Evolutionary conservation across 2,113 vertebrate species (phyloP).

Genomic region (Hipposideros armiger): DNA sequence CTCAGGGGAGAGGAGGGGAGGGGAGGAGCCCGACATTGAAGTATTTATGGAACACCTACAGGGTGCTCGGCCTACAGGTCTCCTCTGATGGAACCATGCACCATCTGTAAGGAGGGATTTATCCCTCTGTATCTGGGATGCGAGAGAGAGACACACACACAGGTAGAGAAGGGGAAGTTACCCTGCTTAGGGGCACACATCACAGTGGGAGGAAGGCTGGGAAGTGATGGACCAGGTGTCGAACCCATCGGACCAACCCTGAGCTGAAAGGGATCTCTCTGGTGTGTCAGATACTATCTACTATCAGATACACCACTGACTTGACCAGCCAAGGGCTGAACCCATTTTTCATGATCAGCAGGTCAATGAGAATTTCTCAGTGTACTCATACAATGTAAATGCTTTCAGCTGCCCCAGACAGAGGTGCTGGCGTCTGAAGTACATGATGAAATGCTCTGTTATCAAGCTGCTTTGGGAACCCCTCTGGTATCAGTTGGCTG

Average conservation of each 20-base stretch:
- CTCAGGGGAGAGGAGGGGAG: background rate
- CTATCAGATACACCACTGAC: background rate
- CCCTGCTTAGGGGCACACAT: background rate
- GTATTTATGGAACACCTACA: no score
- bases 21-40: fast-evolving
- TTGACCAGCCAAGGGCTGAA: background rate
- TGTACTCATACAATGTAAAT: background rate
- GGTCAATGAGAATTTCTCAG: background rate
- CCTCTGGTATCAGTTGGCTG: background rate
- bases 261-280: background rate
- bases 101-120: background rate
- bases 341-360: fast-evolving
- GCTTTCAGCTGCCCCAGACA: background rate
- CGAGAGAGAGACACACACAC: fast-evolving
- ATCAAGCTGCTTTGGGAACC: background rate
- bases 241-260: no score
- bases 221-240: no score
- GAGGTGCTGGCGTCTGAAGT: fast-evolving
- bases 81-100: background rate
- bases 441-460: fast-evolving
- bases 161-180: fast-evolving
- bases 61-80: fast-evolving
- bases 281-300: background rate
- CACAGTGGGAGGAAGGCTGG: background rate
- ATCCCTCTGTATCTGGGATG: background rate